A percentile compares a stretch with the other conserved stretches of the same genome.
phyloP scores from a whole-genome alignment of 1,140 invertebrate genomes.

The Zaprionus inermis region DNA sequence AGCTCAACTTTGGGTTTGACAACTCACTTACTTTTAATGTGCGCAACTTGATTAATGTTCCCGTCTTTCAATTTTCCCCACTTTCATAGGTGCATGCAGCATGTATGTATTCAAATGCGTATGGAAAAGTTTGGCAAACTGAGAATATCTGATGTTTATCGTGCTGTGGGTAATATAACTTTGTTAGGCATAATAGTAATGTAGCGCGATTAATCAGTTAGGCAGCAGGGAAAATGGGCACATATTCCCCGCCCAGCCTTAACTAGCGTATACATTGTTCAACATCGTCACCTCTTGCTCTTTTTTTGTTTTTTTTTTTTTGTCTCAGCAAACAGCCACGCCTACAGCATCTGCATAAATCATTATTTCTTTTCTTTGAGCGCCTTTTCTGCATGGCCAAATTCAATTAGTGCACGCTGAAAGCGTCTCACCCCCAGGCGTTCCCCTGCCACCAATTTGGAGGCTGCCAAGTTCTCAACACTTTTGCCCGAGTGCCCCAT shows the following conservation, averaged over 20 bases:
- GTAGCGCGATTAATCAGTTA: background rate
- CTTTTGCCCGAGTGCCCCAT: constrained; percentile 16
- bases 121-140: background rate
- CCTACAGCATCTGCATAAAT: constrained; percentile 50
- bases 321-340: constrained; percentile 6
- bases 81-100: background rate
- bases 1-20: background rate
- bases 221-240: background rate
- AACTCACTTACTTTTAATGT: constrained; percentile 28
- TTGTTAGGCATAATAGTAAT: constrained; percentile 1
- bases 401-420: constrained; percentile 55
- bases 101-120: constrained; percentile 8
- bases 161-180: background rate
- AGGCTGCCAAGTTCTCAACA: constrained; percentile 19
- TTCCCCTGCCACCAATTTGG: background rate
- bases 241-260: background rate
- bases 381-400: constrained; percentile 35
- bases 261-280: background rate
- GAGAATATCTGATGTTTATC: background rate
- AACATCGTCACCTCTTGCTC: background rate
- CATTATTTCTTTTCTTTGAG: constrained; percentile 48
- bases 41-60: constrained; percentile 51
- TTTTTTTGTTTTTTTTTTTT: background rate
- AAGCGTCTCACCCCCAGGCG: background rate
- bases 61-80: constrained; percentile 18